Evolutionary conservation across 2,113 vertebrate species (phyloP).

Genomic region (Cyanoderma ruficeps): DNA sequence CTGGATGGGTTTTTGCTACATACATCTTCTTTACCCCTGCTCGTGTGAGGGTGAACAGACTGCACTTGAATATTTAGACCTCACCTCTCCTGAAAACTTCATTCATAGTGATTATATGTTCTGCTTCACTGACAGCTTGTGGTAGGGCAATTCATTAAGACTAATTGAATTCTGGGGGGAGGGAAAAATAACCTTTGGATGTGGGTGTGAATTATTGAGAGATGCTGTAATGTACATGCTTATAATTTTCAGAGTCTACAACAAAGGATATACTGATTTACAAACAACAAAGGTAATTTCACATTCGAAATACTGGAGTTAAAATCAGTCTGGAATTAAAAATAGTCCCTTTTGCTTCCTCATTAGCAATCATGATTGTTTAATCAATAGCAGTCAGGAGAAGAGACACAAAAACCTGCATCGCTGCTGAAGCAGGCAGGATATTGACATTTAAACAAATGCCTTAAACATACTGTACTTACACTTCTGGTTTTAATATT

Average conservation of each 20-base stretch:
- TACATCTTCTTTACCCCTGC: background rate
- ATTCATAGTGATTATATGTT: background rate
- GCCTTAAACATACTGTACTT: slow-evolving; percentile 17
- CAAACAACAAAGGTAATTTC: background rate
- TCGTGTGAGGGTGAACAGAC: background rate
- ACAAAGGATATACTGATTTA: background rate
- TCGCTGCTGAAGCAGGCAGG: background rate
- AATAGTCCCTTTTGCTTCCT: slow-evolving; percentile 10
- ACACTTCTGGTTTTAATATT: slow-evolving; percentile 3
- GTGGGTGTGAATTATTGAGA: background rate
- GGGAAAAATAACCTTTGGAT: background rate
- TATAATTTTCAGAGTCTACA: background rate
- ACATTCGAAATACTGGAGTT: background rate
- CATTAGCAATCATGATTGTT: slow-evolving; percentile 23
- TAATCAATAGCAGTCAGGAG: background rate
- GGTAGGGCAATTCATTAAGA: slow-evolving; percentile 27
- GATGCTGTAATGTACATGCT: background rate
- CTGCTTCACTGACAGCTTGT: slow-evolving; percentile 34
- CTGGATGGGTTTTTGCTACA: background rate
- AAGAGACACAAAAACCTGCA: slow-evolving; percentile 10
- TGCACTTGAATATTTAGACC: background rate
- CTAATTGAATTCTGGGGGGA: slow-evolving; percentile 35
- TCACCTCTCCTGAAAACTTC: background rate
- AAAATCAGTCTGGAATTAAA: background rate
- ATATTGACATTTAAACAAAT: slow-evolving; percentile 55